These are phyloP conservation scores for Drosophila anceps DNA, from an alignment of 2,888 invertebrate genomes.

Conservation along the genomic window DNA sequence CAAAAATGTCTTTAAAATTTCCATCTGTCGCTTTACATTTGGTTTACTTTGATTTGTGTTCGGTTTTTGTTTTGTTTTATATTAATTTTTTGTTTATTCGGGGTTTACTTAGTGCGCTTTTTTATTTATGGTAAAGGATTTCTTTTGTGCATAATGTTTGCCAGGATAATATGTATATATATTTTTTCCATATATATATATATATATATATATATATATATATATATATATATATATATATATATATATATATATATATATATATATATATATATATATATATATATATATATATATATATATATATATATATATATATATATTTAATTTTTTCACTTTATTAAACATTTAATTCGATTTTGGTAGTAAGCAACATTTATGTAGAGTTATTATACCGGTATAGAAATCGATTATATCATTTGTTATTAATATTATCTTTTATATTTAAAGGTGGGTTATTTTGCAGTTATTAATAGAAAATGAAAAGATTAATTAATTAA, in stretches of 20 bases:
- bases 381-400: slow-evolving; percentile 42
- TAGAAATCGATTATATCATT: slow-evolving; percentile 58
- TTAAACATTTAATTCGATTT: slow-evolving; percentile 32
- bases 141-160: slow-evolving; percentile 56
- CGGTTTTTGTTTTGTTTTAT: slow-evolving; percentile 25
- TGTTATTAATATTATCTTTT: slow-evolving; percentile 61
- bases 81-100: background rate
- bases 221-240: slow-evolving; percentile 17
- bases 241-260: slow-evolving; percentile 16
- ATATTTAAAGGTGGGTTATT: slow-evolving; percentile 83
- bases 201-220: slow-evolving; percentile 16
- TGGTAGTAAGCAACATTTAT: slow-evolving; percentile 49
- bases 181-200: slow-evolving; percentile 11
- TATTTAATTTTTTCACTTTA: slow-evolving; percentile 34
- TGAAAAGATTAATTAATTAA: slow-evolving; percentile 37
- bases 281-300: slow-evolving; percentile 28
- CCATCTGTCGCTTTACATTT: slow-evolving; percentile 53
- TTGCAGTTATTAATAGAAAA: slow-evolving; percentile 77
- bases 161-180: slow-evolving; percentile 55
- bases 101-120: slow-evolving; percentile 41
- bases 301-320: slow-evolving; percentile 16
- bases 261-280: slow-evolving; percentile 33
- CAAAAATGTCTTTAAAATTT: slow-evolving; percentile 73
- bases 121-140: slow-evolving; percentile 21
- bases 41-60: slow-evolving; percentile 54